These are phyloP conservation scores for Ochropacha duplaris DNA, from an alignment of 2,888 invertebrate species.

Conservation along the genomic window DNA sequence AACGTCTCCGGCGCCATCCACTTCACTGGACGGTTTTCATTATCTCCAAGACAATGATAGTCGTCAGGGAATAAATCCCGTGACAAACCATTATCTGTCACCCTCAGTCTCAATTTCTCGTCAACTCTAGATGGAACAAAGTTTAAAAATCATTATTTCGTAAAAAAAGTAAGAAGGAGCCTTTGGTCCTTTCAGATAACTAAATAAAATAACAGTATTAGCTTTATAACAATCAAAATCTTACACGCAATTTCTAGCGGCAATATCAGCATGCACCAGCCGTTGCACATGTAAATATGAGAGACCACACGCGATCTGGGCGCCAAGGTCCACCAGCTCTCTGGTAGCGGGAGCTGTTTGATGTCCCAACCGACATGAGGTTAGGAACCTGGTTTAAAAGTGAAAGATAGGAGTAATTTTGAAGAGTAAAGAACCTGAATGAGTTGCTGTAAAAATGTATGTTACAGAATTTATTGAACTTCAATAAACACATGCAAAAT, in stretches of 20 bases:
- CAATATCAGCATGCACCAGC: slow-evolving; percentile 94
- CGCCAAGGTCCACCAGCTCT: slow-evolving; percentile 92
- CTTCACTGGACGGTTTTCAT: slow-evolving; percentile 96
- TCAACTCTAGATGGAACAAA: slow-evolving; percentile 82
- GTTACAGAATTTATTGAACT: too few species aligned
- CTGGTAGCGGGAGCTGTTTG: slow-evolving; percentile 85
- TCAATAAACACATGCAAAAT: too few species aligned
- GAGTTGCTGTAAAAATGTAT: background rate
- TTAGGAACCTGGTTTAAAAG: slow-evolving; percentile 55
- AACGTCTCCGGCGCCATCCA: slow-evolving; percentile 96
- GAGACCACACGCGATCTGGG: slow-evolving; percentile 93
- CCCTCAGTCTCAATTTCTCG: slow-evolving; percentile 90
- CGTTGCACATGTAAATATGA: slow-evolving; percentile 94
- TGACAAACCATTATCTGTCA: slow-evolving; percentile 94
- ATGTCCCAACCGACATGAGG: slow-evolving; percentile 77
- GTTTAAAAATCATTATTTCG: background rate
- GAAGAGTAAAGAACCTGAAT: background rate
- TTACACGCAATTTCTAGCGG: slow-evolving; percentile 96
- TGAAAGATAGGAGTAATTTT: background rate
- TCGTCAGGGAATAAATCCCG: slow-evolving; percentile 96
- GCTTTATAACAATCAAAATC: too few species aligned
- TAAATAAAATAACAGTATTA: too few species aligned
- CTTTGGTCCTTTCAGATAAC: too few species aligned
- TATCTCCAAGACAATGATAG: slow-evolving; percentile 96
- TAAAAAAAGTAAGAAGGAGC: slow-evolving; percentile 5